phyloP scores from a whole-genome alignment of 1,140 invertebrate genomes.

The Bombus soroeensis region DNA sequence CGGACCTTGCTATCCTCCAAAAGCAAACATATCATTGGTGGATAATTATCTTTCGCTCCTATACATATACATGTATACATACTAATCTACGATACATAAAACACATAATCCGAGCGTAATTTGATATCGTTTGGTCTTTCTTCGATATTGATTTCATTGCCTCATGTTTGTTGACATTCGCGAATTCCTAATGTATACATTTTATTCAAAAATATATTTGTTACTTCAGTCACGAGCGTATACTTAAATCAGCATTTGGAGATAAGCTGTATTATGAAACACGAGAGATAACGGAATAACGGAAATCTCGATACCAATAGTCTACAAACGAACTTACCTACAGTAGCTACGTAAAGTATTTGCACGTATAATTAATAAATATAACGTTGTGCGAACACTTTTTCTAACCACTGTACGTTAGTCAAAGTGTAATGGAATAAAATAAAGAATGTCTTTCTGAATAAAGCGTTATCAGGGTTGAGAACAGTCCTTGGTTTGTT shows the following conservation, averaged over 20 bases:
- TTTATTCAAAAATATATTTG: not conserved
- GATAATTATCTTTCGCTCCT: not conserved
- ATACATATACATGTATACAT: not conserved
- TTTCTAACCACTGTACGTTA: no score
- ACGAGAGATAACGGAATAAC: not conserved
- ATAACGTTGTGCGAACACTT: not conserved
- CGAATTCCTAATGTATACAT: not conserved
- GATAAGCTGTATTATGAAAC: conserved; percentile 36
- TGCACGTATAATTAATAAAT: no score
- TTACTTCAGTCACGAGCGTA: conserved; percentile 32
- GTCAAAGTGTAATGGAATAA: no score
- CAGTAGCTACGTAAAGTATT: not conserved
- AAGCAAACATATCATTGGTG: not conserved
- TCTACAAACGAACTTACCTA: no score
- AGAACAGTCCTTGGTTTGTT: not conserved
- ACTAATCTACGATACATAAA: no score
- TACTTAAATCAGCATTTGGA: not conserved
- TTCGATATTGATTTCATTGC: not conserved
- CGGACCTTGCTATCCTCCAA: conserved; percentile 83
- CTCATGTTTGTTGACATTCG: not conserved
- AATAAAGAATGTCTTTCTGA: no score
- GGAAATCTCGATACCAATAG: not conserved
- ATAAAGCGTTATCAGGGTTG: not conserved
- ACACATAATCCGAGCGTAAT: not conserved
- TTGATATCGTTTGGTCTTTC: not conserved